Conservation (phyloP, 2,888 invertebrate genomes). For the Cepaea hortensis region DNA sequence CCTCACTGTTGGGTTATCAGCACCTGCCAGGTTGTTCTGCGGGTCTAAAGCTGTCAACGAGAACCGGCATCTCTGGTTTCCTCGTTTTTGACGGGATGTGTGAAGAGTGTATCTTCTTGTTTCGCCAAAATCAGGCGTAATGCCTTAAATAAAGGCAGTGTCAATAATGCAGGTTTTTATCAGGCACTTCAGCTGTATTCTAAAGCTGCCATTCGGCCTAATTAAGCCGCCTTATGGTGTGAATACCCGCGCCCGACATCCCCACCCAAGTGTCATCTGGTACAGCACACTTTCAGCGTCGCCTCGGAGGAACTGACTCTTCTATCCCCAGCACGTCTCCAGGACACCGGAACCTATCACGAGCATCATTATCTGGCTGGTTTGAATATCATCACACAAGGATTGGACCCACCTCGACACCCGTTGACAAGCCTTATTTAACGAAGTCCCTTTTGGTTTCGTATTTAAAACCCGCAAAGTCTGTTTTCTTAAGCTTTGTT, state of each 20-base stretch:
- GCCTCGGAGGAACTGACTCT: constrained; percentile 4
- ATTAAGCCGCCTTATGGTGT: constrained; percentile 45
- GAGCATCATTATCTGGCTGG: constrained; percentile 27
- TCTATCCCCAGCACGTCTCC: constrained; percentile 35
- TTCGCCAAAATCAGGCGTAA: neutral
- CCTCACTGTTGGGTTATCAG: neutral
- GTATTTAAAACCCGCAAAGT: constrained; percentile 26
- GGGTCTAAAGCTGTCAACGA: neutral
- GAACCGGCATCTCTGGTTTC: neutral
- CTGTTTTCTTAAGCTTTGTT: constrained; percentile 31
- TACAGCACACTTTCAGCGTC: constrained; percentile 11
- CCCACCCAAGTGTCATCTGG: constrained; percentile 36
- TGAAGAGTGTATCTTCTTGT: constrained; percentile 24
- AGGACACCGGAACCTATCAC: constrained; percentile 36
- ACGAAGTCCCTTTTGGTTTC: constrained; percentile 7
- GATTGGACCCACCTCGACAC: constrained; percentile 12
- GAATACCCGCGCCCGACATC: constrained; percentile 30
- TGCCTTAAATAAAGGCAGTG: constrained; percentile 12
- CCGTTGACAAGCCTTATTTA: constrained; percentile 10
- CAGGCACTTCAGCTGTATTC: constrained; percentile 2
- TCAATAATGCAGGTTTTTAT: constrained; percentile 25
- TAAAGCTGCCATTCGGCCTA: constrained; percentile 33
- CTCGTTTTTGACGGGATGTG: neutral
- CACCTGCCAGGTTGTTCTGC: constrained; percentile 3
- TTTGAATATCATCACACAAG: constrained; percentile 23